phyloP scores from a whole-genome alignment of 1,140 invertebrate species.

The Nasonia vitripennis region DNA sequence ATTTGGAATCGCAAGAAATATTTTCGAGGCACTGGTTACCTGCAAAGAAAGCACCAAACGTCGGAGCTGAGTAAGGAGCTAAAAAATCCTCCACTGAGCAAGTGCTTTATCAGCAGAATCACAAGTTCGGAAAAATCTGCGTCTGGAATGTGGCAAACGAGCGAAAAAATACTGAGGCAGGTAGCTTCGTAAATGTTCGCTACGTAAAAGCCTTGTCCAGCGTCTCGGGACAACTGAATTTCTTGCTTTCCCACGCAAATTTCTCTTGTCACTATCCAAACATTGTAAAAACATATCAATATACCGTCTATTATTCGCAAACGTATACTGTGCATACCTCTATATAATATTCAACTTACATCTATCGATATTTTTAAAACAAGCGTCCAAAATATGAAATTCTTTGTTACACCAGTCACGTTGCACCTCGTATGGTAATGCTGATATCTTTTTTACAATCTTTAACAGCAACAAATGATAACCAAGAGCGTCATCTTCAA shows the following conservation, averaged over 20 bases:
- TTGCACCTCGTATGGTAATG: conserved; percentile 54
- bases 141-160: conserved; percentile 59
- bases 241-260: conserved; percentile 57
- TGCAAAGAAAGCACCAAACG: conserved; percentile 66
- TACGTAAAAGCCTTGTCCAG: conserved; percentile 46
- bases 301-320: background rate
- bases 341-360: conserved; percentile 56
- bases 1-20: background rate
- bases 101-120: conserved; percentile 63
- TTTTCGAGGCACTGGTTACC: conserved; percentile 52
- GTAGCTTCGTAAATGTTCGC: conserved; percentile 64
- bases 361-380: conserved; percentile 61
- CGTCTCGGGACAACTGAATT: conserved; percentile 54
- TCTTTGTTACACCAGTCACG: conserved; percentile 58
- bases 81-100: conserved; percentile 64
- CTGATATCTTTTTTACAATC: conserved; percentile 62
- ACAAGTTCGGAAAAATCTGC: conserved; percentile 61
- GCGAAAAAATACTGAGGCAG: conserved; percentile 58
- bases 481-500: conserved; percentile 53
- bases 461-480: conserved; percentile 65
- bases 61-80: conserved; percentile 64
- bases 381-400: conserved; percentile 61
- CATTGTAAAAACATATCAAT: conserved; percentile 12
- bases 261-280: conserved; percentile 55
- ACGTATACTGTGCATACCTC: background rate